phyloP scores from a whole-genome alignment of 2,113 vertebrate species.

The Heteronetta atricapilla region DNA sequence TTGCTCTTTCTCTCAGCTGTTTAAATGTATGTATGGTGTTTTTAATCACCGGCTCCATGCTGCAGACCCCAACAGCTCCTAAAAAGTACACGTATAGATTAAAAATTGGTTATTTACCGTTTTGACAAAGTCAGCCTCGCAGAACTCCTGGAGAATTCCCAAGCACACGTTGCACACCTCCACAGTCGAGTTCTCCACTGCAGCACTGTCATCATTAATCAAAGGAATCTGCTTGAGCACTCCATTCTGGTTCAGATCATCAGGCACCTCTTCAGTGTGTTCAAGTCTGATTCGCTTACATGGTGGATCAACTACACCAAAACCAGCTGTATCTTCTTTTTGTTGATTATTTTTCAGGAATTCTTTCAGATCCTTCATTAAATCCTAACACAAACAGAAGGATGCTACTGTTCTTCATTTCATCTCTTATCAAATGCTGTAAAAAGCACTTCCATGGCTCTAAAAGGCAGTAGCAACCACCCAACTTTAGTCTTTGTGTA shows the following conservation, averaged over 20 bases:
- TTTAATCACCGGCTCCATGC: neutral
- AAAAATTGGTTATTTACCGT: conserved; percentile 77
- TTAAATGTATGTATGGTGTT: neutral
- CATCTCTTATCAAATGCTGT: neutral
- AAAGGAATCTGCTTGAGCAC: neutral
- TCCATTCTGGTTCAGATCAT: conserved; percentile 50
- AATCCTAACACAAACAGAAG: conserved; percentile 75
- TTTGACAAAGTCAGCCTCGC: conserved; percentile 79
- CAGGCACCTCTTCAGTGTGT: neutral
- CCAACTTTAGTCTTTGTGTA: neutral
- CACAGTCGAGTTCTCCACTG: neutral
- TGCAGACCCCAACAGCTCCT: neutral
- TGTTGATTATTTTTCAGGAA: conserved; percentile 72
- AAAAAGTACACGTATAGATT: neutral
- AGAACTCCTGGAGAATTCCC: conserved; percentile 90
- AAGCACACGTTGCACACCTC: conserved; percentile 87
- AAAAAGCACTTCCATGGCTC: neutral
- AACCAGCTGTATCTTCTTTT: conserved; percentile 10
- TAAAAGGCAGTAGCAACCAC: neutral
- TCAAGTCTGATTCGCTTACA: conserved; percentile 84
- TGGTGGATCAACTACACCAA: conserved; percentile 75
- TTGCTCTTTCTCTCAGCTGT: neutral
- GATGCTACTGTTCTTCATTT: neutral
- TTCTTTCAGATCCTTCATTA: conserved; percentile 77
- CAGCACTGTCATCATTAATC: neutral